Base-by-base conservation (phyloP, 2,888 invertebrate species). In the Cheilosia soror region DNA sequence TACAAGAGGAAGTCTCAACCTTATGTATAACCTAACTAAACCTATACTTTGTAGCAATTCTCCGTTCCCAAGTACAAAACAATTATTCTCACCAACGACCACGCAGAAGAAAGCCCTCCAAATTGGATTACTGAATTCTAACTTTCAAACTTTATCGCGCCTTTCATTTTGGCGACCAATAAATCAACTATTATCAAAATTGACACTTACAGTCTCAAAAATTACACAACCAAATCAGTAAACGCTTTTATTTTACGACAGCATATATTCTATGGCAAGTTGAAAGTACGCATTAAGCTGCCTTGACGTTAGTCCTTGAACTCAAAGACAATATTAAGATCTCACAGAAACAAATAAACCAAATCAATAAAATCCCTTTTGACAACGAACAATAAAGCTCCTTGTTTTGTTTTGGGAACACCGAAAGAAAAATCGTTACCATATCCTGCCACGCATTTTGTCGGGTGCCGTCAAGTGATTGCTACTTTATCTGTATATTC, bases 391-490 rank as follows among this genome's bases (percentile, higher is more conserved):
- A 15, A 15, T 9, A 1, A 37, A 40, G 5, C 55, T 29, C 20
- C 20, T 7, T n/a, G 1, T 40, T n/a, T n/a, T 37, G 25, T 42
- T 29, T 44, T 29, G 13, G 9, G n/a, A 27, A 25, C 25, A 11
- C 11, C 27, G 9, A 33, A 31, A 15, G 29, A 29, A 31, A 27
- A 44, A 44, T 27, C 25, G 25, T 47, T 55, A 37, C 33, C 57
- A 55, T 47, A 75, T 75, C 47, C 65, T 73, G 73, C 44, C 58
- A 60, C 79, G 78, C 58, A 58, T 20, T 33, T 65, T 79, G 42
- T 29, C 37, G 58, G 29, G 13, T 51, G 11, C 25, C 55, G 42
- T 25, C 51, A 63, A 77, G 44, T 60, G 71, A 71, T 65, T 55
- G 58, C 58, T 57, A 55, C 60, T 66, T 83, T 49, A 68, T 57